Evolutionary conservation across 2,797 vertebrate genomes (phyloP).

Genomic region (Hoplostethus atlanticus): DNA sequence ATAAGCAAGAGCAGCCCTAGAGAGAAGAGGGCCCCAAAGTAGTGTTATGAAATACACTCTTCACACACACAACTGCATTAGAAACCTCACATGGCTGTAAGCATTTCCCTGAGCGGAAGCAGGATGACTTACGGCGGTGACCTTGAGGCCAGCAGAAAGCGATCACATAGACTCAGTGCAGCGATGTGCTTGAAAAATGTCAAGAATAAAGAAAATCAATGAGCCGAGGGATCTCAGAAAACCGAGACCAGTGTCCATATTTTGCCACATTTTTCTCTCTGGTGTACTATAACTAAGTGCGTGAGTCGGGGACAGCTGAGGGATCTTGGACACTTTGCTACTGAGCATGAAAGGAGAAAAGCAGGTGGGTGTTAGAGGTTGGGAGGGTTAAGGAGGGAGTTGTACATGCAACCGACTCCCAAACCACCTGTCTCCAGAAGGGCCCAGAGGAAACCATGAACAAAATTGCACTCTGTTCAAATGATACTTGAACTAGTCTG

Average conservation of each 20-base stretch:
- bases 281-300: slow-evolving; percentile 17
- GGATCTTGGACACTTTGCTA: slow-evolving; percentile 43
- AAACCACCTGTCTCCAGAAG: slow-evolving; percentile 53
- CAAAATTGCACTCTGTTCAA: slow-evolving; percentile 23
- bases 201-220: slow-evolving; percentile 42
- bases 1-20: slow-evolving; percentile 21
- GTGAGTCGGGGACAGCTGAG: slow-evolving; percentile 32
- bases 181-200: slow-evolving; percentile 35
- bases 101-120: slow-evolving; percentile 46
- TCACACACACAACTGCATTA: slow-evolving; percentile 21
- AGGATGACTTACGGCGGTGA: slow-evolving; percentile 54
- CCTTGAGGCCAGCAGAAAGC: slow-evolving; percentile 48
- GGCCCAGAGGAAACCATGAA: slow-evolving; percentile 45
- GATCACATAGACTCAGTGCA: slow-evolving; percentile 56
- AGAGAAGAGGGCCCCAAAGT: background rate
- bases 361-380: slow-evolving; percentile 58
- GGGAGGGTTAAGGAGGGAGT: slow-evolving; percentile 51
- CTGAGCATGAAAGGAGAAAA: slow-evolving; percentile 38
- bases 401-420: slow-evolving; percentile 49
- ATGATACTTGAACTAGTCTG: slow-evolving; percentile 12
- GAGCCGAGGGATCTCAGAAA: slow-evolving; percentile 28
- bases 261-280: slow-evolving; percentile 23
- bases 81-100: slow-evolving; percentile 34
- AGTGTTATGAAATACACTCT: slow-evolving; percentile 20
- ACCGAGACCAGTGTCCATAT: slow-evolving; percentile 4